Percentiles rank a stretch among this genome's conserved stretches.
These are phyloP conservation scores for Drosophila willistoni DNA, from an alignment of 1,140 invertebrate species.

Conservation along the genomic window DNA sequence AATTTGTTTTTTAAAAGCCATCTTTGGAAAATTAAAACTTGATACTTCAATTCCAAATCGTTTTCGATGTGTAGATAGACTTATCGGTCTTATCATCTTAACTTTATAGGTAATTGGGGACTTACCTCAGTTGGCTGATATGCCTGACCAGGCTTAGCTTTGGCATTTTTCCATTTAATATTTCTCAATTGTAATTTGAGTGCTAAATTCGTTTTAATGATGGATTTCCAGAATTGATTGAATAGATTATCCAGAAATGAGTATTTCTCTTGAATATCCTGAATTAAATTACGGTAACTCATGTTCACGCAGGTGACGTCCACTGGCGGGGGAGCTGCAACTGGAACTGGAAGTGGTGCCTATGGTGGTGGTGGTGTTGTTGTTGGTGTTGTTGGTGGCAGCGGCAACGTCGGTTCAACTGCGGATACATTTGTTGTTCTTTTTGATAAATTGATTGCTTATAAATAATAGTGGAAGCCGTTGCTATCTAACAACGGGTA, in stretches of 20 bases:
- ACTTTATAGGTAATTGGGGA: no score
- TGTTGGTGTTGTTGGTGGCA: not conserved
- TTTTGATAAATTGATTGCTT: slow-evolving; percentile 25
- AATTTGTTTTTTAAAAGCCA: not conserved
- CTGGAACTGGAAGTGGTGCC: slow-evolving; percentile 20
- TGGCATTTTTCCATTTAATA: slow-evolving; percentile 85
- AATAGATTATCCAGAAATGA: slow-evolving; percentile 74
- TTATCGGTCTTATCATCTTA: no score
- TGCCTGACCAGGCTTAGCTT: slow-evolving; percentile 84
- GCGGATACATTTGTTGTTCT: slow-evolving; percentile 16
- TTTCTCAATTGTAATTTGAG: slow-evolving; percentile 66
- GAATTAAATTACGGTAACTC: slow-evolving; percentile 52
- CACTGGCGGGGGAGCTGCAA: not conserved
- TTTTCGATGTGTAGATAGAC: no score
- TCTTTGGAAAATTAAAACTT: no score
- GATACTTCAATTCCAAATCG: slow-evolving; percentile 1
- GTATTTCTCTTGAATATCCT: slow-evolving; percentile 73
- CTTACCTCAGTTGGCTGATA: slow-evolving; percentile 85
- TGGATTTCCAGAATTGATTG: slow-evolving; percentile 73
- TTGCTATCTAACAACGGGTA: slow-evolving; percentile 8
- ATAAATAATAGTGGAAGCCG: slow-evolving; percentile 6
- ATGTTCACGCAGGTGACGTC: slow-evolving; percentile 26
- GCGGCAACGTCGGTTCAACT: slow-evolving; percentile 10
- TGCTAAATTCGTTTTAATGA: slow-evolving; percentile 65
- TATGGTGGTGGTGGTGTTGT: slow-evolving; percentile 9